Conservation (phyloP, 1,140 invertebrate species). For the Panagrolaimus sp. region DNA sequence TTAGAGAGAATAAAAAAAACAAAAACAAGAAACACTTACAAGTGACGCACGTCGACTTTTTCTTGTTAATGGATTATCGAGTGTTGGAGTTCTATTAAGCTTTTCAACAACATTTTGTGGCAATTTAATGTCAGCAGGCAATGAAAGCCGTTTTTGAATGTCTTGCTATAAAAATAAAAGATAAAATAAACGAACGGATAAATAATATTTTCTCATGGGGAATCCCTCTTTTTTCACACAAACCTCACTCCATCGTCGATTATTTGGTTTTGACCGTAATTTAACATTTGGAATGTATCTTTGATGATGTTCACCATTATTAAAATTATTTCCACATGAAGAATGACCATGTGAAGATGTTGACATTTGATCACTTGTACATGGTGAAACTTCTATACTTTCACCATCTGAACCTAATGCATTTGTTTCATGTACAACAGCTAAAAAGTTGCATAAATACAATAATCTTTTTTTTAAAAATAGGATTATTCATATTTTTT, state of each 20-base stretch:
- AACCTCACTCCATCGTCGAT: conserved; percentile 60
- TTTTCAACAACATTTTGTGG: conserved; percentile 61
- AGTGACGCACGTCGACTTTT: conserved; percentile 61
- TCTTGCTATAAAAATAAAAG: conserved; percentile 54
- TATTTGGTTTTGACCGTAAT: conserved; percentile 56
- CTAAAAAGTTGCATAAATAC: conserved; percentile 44
- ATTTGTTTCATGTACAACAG: conserved; percentile 60
- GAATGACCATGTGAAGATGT: conserved; percentile 43
- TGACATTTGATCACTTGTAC: conserved; percentile 46
- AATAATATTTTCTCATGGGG: background rate
- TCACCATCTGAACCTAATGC: conserved; percentile 60
- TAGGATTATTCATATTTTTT: too few species aligned
- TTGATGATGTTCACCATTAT: conserved; percentile 24
- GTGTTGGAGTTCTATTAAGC: conserved; percentile 59
- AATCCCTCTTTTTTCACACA: too few species aligned
- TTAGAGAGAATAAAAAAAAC: background rate
- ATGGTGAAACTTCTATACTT: conserved; percentile 60
- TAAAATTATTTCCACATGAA: conserved; percentile 29
- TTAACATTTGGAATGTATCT: conserved; percentile 56
- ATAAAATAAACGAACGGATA: too few species aligned
- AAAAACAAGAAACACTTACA: conserved; percentile 55
- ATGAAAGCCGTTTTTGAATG: conserved; percentile 62
- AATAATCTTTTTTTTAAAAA: too few species aligned
- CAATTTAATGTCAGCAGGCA: conserved; percentile 62
- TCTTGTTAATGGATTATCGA: conserved; percentile 61